Evolutionary conservation across 2,888 invertebrate genomes (phyloP), one percentile per base, ranked within the genome.

Genomic region (Trissolcus japonicus): DNA sequence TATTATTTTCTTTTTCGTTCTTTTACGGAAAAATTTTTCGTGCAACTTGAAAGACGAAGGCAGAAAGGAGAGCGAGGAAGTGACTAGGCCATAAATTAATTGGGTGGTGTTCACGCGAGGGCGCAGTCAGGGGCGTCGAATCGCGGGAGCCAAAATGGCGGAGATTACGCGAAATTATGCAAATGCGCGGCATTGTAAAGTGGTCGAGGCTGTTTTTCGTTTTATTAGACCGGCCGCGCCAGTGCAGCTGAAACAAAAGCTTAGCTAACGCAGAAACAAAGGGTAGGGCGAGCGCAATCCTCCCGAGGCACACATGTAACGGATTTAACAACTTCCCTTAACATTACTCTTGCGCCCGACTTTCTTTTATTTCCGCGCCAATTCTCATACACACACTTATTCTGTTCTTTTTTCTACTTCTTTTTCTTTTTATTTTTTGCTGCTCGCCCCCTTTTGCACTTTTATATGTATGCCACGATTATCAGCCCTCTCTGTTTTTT

Each of bases 111-210:
- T 35, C 35, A 35, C 35, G 79, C 68, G 76, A 63, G 79, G 72
- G 78, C 71, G 73, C 72, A 66, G 71, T 71, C 67, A 72, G 72
- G 73, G 74, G 76, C 80, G 75, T 67, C 80, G 81, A 77, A 81
- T 82, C 85, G 84, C 83, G 82, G 83, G 79, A 82, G 74, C 80
- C 76, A 87, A 89, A 88, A 88, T 88, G 86, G 85, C 83, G 84
- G 87, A 87, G 88, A 88, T 88, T 89, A 88, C 86, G 86, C 83
- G 88, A 87, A 87, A 89, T 89, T 89, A 89, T 89, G 89, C 84
- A 89, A 89, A 89, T 87, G 62, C 75, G 43, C 60, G 83, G 86
- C 86, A 87, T 87, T 86, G 87, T 87, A 84, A 87, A 85, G 83
- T 83, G 83, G 82, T 80, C 78, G 81, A 81, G 81, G 80, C 81